Evolutionary conservation across 2,113 vertebrate species (phyloP).

Genomic region (Falcunculus frontatus): DNA sequence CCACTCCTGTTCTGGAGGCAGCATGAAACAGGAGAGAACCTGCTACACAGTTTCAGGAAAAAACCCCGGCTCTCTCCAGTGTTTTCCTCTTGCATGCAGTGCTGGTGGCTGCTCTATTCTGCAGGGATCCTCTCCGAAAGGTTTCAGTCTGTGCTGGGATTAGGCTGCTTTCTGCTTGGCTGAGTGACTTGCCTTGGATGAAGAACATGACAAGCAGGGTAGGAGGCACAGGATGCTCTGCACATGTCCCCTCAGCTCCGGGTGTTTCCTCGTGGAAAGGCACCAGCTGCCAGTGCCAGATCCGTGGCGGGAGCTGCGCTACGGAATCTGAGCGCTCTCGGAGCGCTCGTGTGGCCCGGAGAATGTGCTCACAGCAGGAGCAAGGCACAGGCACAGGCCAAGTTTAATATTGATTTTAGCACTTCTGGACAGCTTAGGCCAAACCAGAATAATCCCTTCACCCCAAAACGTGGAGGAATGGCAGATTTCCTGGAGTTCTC

Average conservation of each 20-base stretch:
- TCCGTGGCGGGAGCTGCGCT: not conserved
- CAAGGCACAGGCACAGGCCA: not conserved
- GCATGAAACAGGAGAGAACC: not conserved
- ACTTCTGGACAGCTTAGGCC: not conserved
- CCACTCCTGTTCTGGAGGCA: not conserved
- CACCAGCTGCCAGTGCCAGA: conserved; percentile 12
- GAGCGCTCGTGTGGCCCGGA: not conserved
- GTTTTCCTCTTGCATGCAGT: not conserved
- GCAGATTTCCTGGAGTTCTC: not conserved
- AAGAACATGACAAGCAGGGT: not conserved
- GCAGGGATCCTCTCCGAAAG: not conserved
- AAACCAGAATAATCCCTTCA: not conserved
- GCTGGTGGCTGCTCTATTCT: not conserved
- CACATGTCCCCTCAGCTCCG: not conserved
- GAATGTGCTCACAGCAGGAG: not conserved
- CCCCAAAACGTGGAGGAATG: not conserved
- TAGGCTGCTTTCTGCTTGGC: not conserved
- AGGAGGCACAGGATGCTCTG: not conserved
- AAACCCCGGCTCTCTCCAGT: not conserved
- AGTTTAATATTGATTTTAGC: not conserved
- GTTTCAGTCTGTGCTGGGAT: not conserved
- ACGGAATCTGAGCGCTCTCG: not conserved
- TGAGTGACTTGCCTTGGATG: not conserved
- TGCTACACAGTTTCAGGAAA: not conserved
- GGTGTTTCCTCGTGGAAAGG: conserved; percentile 14